Evolutionary conservation across 2,113 vertebrate species (phyloP), one percentile per base, ranked within the genome.

Genomic region (Urocynchramus pylzowi): DNA sequence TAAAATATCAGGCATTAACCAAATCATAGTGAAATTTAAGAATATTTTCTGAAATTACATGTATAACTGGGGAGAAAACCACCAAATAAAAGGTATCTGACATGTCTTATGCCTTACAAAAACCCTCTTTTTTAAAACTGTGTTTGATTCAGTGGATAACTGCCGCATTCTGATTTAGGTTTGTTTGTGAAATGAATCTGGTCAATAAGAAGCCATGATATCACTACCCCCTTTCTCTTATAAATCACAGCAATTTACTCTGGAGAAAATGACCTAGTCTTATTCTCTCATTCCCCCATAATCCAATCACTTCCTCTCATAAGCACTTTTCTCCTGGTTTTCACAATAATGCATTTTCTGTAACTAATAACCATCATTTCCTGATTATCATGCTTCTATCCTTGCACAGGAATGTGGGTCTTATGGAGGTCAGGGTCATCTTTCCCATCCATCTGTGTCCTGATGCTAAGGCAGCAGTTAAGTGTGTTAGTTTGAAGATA

Each of bases 321-420:
- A 97, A 98, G 98, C 98, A 97, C 97, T 98, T 98, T 98, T 93
- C 98, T 97, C 98, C 97, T 96, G 98, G 97, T 98, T 98, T 99
- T 98, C 97, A 97, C 97, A 98, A 98, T 99, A 99, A 99, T 99
- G 99, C 99, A 99, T 99, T 99, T 99, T 99, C 99, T 99, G 99
- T 99, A 99, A 99, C 99, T 99, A 99, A 99, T 98, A 99, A 98
- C 98, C 99, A 98, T 99, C 98, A 99, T 99, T 99, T 99, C 99
- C 99, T 99, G 98, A 99, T 99, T 99, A 99, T 98, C 99, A 99
- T 98, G 99, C 99, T 99, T 99, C 98, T 99, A 99, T 99, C 98
- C 98, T 98, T 98, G 98, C 98, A 97, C 94, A 98, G 99, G 99
- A 99, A 99, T 99, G 99, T 98, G 98, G 97, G 97, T 98, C 98